Conservation (phyloP, 2,888 invertebrate species). For the Metacarcinus magister region DNA sequence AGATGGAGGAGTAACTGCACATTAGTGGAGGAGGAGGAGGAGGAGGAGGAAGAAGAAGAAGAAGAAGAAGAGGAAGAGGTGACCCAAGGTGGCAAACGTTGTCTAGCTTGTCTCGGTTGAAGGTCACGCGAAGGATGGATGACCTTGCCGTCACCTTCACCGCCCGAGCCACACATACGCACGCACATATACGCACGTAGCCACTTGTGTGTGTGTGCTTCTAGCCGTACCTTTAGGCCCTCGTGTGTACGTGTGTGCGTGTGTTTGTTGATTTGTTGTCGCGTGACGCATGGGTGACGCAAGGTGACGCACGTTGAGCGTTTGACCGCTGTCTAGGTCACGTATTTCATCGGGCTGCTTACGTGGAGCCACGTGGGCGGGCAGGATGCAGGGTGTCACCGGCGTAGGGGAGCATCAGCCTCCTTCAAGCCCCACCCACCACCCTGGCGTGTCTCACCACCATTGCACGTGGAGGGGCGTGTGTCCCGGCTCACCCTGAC, state of each 20-base stretch:
- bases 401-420: not conserved
- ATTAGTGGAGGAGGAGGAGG: not conserved
- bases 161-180: not conserved
- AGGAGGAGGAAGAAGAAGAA: not conserved
- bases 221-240: not conserved
- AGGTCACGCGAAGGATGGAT: conserved; percentile 49
- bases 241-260: not conserved
- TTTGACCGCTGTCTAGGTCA: conserved; percentile 50
- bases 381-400: conserved; percentile 34
- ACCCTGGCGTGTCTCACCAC: not conserved
- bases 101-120: not conserved
- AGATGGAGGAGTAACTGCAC: not conserved
- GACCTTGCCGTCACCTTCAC: conserved; percentile 35
- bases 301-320: not conserved
- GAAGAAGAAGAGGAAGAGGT: not conserved
- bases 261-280: not conserved
- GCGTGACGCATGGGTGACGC: not conserved
- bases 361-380: conserved; percentile 35
- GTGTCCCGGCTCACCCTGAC: not conserved
- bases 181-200: not conserved
- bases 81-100: conserved; percentile 16
- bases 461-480: not conserved
- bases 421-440: not conserved
- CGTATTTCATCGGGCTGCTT: conserved; percentile 29
- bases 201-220: not conserved